These are phyloP conservation scores for Poecile atricapillus DNA, from an alignment of 2,113 vertebrate species.

Conservation along the genomic window DNA sequence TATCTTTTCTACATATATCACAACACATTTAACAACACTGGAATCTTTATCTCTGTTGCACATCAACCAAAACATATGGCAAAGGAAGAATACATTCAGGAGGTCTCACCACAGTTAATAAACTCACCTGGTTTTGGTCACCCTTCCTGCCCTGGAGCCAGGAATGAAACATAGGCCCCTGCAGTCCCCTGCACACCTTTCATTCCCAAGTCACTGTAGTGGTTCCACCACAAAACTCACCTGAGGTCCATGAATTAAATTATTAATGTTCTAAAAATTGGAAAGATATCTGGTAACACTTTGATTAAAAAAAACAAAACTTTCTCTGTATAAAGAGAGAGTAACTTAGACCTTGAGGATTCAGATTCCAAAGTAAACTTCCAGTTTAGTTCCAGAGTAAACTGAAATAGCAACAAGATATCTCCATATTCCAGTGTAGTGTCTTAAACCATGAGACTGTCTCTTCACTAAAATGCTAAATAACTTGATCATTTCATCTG, in stretches of 20 bases:
- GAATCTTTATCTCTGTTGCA: not conserved
- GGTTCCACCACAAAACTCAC: not conserved
- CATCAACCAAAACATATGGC: not conserved
- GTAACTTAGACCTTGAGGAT: not conserved
- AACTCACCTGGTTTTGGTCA: not conserved
- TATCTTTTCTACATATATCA: not conserved
- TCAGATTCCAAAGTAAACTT: not conserved
- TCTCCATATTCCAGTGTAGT: not conserved
- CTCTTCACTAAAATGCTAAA: not conserved
- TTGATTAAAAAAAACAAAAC: not conserved
- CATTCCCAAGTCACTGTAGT: not conserved
- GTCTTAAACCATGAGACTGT: not conserved
- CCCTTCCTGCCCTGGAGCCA: not conserved
- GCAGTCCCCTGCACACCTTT: not conserved
- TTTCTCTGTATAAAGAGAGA: not conserved
- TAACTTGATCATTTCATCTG: not conserved
- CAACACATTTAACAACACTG: not conserved
- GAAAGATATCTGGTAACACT: not conserved
- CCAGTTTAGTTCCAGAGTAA: not conserved
- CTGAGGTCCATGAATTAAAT: not conserved
- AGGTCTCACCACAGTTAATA: not conserved
- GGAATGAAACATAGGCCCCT: not conserved
- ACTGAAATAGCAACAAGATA: not conserved
- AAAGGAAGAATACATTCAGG: not conserved
- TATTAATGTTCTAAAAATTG: not conserved